phyloP scores from a whole-genome alignment of 2,113 vertebrate genomes.

The Microtus pennsylvanicus region DNA sequence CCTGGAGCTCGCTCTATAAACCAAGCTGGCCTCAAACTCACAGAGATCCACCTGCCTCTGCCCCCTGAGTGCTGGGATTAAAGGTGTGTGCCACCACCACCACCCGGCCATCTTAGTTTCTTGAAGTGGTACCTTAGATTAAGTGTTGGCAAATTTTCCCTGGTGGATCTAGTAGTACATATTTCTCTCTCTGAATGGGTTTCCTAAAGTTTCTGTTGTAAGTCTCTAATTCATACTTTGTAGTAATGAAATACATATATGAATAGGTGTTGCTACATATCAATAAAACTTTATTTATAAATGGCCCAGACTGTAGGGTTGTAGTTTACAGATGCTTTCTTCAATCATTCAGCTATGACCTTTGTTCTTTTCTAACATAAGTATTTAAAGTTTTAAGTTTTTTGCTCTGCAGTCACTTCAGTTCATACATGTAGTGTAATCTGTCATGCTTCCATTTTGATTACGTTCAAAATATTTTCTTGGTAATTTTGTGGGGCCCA shows the following conservation, averaged over 20 bases:
- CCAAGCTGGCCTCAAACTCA: no score
- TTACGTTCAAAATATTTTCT: conserved; percentile 32
- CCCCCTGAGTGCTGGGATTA: no score
- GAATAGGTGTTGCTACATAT: not conserved
- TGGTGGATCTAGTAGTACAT: not conserved
- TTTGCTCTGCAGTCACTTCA: not conserved
- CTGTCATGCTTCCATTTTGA: not conserved
- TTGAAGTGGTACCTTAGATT: not conserved
- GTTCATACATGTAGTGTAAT: not conserved
- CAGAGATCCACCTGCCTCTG: no score
- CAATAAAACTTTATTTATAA: conserved; percentile 29
- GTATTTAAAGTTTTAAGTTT: conserved; percentile 1
- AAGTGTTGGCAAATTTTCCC: not conserved
- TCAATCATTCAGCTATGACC: not conserved
- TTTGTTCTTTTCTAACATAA: conserved; percentile 8
- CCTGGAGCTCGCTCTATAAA: no score
- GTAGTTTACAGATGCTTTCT: conserved; percentile 6
- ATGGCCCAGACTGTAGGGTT: not conserved
- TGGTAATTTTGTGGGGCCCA: not conserved
- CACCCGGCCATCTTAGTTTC: not conserved
- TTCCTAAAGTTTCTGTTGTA: not conserved
- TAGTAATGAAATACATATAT: not conserved
- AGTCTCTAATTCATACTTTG: not conserved
- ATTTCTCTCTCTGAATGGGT: not conserved
- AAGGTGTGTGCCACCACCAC: no score